A percentile compares a stretch with the other conserved stretches of the same genome.
Evolutionary conservation across 1,140 invertebrate species (phyloP).

Genomic region (Drosophila mojavensis): DNA sequence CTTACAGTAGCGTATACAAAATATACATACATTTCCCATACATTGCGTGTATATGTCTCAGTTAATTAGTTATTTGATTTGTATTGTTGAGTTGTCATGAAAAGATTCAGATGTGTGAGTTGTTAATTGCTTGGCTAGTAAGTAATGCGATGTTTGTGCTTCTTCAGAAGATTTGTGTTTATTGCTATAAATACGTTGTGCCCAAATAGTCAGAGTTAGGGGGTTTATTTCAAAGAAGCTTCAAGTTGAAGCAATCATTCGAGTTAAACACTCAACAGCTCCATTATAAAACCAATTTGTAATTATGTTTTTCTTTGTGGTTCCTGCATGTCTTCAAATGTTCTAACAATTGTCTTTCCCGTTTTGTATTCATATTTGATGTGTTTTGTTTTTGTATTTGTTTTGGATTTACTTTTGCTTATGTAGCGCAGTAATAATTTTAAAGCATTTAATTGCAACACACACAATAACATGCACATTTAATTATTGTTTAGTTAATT

Average conservation of each 20-base stretch:
- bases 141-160: conserved; percentile 44
- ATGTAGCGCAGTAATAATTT: conserved; percentile 61
- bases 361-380: conserved; percentile 1
- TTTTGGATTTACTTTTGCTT: conserved; percentile 6
- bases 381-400: conserved; percentile 2
- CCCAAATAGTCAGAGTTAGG: conserved; percentile 49
- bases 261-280: conserved; percentile 73
- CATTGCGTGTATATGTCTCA: conserved; percentile 55
- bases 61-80: conserved; percentile 54
- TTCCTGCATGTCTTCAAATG: conserved; percentile 16
- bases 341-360: conserved; percentile 24
- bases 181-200: conserved; percentile 61
- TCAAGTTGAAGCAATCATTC: conserved; percentile 37
- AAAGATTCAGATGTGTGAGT: conserved; percentile 41
- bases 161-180: conserved; percentile 53
- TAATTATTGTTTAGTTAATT: conserved; percentile 67
- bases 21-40: conserved; percentile 70
- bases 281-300: conserved; percentile 73
- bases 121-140: conserved; percentile 43
- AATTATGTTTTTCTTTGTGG: conserved; percentile 33
- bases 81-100: conserved; percentile 56
- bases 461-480: conserved; percentile 65
- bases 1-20: conserved; percentile 83
- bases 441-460: conserved; percentile 68
- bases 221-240: conserved; percentile 31